Percentiles rank a stretch among this genome's conserved stretches.
phyloP scores from a whole-genome alignment of 1,140 invertebrate genomes.

The Antheraea mylitta region DNA sequence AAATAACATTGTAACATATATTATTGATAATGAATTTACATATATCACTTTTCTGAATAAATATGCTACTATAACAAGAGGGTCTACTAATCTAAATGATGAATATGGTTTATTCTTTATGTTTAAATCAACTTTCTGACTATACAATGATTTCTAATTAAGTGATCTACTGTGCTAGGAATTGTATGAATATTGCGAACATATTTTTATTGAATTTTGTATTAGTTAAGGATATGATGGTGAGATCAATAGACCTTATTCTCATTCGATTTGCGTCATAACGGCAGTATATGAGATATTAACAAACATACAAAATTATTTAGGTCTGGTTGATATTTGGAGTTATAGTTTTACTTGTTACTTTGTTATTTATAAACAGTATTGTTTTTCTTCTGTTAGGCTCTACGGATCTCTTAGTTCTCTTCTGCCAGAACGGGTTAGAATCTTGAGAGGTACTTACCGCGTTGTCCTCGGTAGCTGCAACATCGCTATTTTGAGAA shows the following conservation, averaged over 20 bases:
- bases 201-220: neutral
- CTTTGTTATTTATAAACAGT: slow-evolving; percentile 71
- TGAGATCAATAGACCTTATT: slow-evolving; percentile 63
- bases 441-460: slow-evolving; percentile 67
- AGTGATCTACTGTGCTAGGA: neutral
- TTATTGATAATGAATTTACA: slow-evolving; percentile 74
- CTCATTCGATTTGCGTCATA: slow-evolving; percentile 55
- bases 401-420: slow-evolving; percentile 60
- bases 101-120: slow-evolving; percentile 5
- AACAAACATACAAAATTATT: slow-evolving; percentile 19
- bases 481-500: slow-evolving; percentile 24
- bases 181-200: neutral
- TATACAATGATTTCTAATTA: neutral
- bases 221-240: slow-evolving; percentile 7
- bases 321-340: slow-evolving; percentile 22
- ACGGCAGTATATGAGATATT: slow-evolving; percentile 56
- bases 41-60: slow-evolving; percentile 64
- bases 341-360: slow-evolving; percentile 49
- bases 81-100: slow-evolving; percentile 15
- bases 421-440: slow-evolving; percentile 72
- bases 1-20: slow-evolving; percentile 74
- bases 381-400: slow-evolving; percentile 74
- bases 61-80: slow-evolving; percentile 14
- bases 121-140: neutral
- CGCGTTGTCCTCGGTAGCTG: slow-evolving; percentile 42